Conservation (phyloP, 2,113 vertebrate species). For the Sander vitreus region DNA sequence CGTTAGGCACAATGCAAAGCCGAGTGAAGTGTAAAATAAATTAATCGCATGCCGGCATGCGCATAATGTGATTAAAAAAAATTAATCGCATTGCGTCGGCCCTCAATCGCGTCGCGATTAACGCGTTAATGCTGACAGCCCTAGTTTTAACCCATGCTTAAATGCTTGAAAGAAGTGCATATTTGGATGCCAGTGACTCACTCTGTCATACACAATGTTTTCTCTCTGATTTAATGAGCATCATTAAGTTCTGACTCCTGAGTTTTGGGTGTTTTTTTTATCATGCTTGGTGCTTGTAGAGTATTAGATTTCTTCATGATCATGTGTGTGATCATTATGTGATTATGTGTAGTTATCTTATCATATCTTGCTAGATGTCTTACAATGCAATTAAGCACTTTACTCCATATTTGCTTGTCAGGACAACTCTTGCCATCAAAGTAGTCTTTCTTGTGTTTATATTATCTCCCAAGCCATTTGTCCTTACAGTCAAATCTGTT, state of each 20-base stretch:
- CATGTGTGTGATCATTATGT: no score
- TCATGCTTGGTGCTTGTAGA: conserved; percentile 1
- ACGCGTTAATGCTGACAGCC: no score
- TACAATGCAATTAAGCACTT: conserved; percentile 5
- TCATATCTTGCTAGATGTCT: not conserved
- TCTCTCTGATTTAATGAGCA: conserved; percentile 53
- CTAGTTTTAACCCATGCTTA: conserved; percentile 38
- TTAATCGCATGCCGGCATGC: no score
- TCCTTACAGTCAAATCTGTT: conserved; percentile 18
- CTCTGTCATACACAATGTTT: conserved; percentile 53
- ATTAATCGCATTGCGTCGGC: no score
- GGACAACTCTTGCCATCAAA: conserved; percentile 13
- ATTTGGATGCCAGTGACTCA: conserved; percentile 55
- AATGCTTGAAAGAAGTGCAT: conserved; percentile 36
- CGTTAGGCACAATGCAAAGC: no score
- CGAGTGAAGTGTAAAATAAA: no score
- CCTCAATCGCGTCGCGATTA: no score
- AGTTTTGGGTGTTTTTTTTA: not conserved
- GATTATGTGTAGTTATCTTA: not conserved
- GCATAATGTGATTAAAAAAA: no score
- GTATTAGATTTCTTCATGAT: not conserved
- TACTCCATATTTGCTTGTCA: conserved; percentile 4
- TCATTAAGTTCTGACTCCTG: conserved; percentile 46
- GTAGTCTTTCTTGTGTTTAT: conserved; percentile 9
- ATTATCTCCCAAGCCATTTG: conserved; percentile 22